Conservation (phyloP, 2,113 vertebrate species). For the Serilophus lunatus region DNA sequence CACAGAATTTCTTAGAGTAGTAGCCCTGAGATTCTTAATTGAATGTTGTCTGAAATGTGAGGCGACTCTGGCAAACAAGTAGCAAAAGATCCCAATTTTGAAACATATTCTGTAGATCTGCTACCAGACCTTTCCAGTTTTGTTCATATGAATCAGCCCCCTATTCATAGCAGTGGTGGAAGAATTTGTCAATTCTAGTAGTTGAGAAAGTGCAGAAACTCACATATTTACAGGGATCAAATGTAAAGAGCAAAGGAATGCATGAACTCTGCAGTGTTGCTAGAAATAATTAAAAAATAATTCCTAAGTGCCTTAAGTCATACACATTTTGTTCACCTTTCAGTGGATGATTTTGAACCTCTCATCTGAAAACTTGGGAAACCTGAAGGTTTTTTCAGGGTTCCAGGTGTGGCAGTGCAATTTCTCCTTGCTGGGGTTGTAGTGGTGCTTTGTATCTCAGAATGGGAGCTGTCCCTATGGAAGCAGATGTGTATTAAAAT, state of each 20-base stretch:
- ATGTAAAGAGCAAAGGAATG: neutral
- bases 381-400: fast-evolving
- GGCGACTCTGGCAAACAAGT: neutral
- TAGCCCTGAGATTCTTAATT: neutral
- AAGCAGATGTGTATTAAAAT: neutral
- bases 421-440: neutral
- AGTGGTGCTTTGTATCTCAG: neutral
- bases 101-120: neutral
- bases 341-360: neutral
- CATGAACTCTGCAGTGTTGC: neutral
- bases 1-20: neutral
- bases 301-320: neutral
- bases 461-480: neutral
- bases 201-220: neutral
- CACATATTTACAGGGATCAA: fast-evolving
- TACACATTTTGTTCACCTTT: neutral
- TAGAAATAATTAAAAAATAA: neutral
- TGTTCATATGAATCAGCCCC: neutral
- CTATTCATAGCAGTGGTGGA: neutral
- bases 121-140: neutral
- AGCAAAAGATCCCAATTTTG: neutral
- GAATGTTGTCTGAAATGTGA: neutral
- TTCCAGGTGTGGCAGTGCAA: neutral
- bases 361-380: neutral
- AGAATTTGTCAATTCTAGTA: neutral